Conservation (phyloP, 2,113 vertebrate species). For the Gymnorhina tibicen region DNA sequence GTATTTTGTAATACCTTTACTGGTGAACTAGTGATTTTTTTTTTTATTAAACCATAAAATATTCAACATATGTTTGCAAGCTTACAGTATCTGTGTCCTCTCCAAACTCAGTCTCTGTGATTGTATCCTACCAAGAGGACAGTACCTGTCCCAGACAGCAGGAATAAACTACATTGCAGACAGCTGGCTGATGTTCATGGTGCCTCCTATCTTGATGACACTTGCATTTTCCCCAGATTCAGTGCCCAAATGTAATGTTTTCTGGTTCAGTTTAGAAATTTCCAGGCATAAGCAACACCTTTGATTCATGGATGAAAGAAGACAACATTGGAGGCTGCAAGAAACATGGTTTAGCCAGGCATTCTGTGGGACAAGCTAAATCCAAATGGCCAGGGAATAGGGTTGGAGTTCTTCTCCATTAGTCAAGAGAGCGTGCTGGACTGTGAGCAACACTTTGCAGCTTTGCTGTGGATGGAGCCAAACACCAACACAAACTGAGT, state of each 20-base stretch:
- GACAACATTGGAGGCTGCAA: neutral
- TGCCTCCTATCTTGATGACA: neutral
- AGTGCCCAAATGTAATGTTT: rapidly evolving
- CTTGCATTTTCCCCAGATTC: neutral
- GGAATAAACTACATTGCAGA: neutral
- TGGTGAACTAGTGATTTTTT: neutral
- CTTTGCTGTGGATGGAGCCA: neutral
- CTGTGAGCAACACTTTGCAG: neutral
- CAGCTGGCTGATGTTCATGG: neutral
- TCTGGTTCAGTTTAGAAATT: neutral
- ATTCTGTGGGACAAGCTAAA: neutral
- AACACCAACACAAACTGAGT: rapidly evolving
- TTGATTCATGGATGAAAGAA: neutral
- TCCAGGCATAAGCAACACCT: neutral
- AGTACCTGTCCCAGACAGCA: neutral
- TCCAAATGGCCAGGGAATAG: neutral
- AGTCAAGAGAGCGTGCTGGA: neutral
- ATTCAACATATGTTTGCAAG: neutral
- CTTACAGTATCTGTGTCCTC: neutral
- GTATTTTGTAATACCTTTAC: neutral
- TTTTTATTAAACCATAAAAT: neutral
- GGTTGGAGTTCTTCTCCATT: neutral
- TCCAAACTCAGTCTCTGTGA: neutral
- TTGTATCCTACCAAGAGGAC: neutral
- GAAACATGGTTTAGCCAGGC: neutral